Evolutionary conservation across 1,140 invertebrate species (phyloP).

Genomic region (Ostrea denselamellosa): DNA sequence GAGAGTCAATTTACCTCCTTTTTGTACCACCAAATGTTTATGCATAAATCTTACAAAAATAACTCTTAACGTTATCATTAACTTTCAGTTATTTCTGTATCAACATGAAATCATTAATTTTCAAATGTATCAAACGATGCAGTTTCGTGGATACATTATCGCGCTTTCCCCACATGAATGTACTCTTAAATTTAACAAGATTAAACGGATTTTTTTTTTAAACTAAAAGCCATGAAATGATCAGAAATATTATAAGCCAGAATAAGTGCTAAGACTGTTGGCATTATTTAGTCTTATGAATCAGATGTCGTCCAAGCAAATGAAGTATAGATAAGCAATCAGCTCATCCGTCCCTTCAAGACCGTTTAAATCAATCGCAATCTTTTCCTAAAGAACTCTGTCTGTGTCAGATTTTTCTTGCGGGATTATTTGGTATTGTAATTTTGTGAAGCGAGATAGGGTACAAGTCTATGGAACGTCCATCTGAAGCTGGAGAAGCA

Average conservation of each 20-base stretch:
- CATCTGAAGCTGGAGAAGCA: background rate
- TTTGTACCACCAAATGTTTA: too few relatives aligned
- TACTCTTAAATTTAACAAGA: background rate
- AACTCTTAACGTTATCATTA: too few relatives aligned
- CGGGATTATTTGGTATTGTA: constrained; percentile 11
- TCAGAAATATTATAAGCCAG: too few relatives aligned
- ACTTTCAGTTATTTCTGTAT: background rate
- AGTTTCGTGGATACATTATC: background rate
- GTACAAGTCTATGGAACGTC: background rate
- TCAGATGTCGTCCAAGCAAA: background rate
- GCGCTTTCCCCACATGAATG: background rate
- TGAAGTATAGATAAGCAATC: background rate
- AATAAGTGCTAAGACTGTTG: background rate
- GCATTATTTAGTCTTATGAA: background rate
- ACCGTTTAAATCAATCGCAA: constrained; percentile 10
- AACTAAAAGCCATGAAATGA: too few relatives aligned
- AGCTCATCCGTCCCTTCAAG: background rate
- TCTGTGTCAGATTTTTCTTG: constrained; percentile 1
- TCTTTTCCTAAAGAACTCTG: background rate
- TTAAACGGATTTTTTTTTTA: background rate
- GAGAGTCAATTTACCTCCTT: too few relatives aligned
- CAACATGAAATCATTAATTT: background rate
- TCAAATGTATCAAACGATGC: background rate
- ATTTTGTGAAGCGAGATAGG: background rate
- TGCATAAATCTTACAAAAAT: too few relatives aligned